A percentile compares a stretch with the other conserved stretches of the same genome.
phyloP scores from a whole-genome alignment of 2,888 invertebrate genomes.

The Biston betularia region DNA sequence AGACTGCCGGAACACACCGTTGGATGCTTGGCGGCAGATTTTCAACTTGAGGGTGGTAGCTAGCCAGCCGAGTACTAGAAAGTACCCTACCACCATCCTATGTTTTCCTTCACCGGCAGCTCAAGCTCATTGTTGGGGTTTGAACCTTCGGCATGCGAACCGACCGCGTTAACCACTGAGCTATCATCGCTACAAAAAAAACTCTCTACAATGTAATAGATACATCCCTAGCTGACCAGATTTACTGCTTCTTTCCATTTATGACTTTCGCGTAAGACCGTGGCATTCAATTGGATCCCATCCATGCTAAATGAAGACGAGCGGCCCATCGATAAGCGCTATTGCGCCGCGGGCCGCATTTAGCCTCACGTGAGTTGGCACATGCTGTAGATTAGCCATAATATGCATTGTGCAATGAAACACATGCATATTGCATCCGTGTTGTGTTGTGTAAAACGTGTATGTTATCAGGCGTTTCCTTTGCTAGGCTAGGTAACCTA shows the following conservation, averaged over 20 bases:
- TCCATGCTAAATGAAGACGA: not conserved
- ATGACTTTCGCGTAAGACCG: conserved; percentile 2
- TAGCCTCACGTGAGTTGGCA: conserved; percentile 24
- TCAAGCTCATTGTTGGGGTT: too few relatives aligned
- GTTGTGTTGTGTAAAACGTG: not conserved
- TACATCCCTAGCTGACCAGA: too few relatives aligned
- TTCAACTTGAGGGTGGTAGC: too few relatives aligned
- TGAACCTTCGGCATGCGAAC: too few relatives aligned
- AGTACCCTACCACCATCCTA: too few relatives aligned
- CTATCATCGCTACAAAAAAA: not conserved
- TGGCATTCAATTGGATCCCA: conserved; percentile 8
- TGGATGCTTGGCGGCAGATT: too few relatives aligned
- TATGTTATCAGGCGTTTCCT: conserved; percentile 13
- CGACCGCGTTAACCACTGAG: too few relatives aligned
- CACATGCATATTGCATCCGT: conserved; percentile 16
- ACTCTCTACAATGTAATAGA: too few relatives aligned
- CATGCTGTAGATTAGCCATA: conserved; percentile 13
- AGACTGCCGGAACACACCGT: too few relatives aligned
- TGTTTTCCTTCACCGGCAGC: too few relatives aligned
- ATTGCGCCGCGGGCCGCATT: conserved; percentile 18
- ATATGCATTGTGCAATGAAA: conserved; percentile 26
- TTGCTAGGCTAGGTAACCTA: not conserved
- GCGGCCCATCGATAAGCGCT: conserved; percentile 8
- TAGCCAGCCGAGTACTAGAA: too few relatives aligned
- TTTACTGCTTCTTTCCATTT: not conserved